Conservation (phyloP, 2,888 invertebrate species). For the Diachrysia chrysitis region DNA sequence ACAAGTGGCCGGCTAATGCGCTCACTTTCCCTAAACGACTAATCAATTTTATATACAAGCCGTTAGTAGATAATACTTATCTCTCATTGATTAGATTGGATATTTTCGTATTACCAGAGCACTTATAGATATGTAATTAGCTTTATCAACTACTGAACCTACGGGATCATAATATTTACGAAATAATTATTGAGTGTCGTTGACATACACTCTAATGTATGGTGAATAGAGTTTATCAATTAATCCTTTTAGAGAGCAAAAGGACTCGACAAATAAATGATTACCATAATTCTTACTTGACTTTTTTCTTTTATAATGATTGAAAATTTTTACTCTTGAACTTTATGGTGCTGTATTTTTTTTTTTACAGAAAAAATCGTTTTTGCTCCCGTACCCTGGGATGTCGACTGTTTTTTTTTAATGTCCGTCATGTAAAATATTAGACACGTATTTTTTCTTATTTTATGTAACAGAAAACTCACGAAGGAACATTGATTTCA, state of each 20-base stretch:
- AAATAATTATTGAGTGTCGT: conserved; percentile 23
- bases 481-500: no score
- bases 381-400: no score
- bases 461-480: no score
- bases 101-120: conserved; percentile 47
- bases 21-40: conserved; percentile 39
- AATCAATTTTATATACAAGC: conserved; percentile 39
- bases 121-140: conserved; percentile 43
- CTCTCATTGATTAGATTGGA: conserved; percentile 56
- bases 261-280: neutral
- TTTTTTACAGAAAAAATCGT: no score
- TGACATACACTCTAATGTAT: conserved; percentile 7
- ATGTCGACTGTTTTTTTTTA: no score
- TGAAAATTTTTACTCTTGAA: neutral
- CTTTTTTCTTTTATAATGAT: neutral
- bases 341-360: no score
- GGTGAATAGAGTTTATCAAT: neutral
- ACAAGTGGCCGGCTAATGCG: conserved; percentile 23
- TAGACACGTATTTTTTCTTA: no score
- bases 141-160: conserved; percentile 40
- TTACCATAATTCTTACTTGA: neutral
- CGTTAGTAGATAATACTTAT: conserved; percentile 50
- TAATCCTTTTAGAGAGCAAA: conserved; percentile 16
- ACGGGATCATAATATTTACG: conserved; percentile 50
- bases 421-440: no score